Percentiles rank a stretch among this genome's conserved stretches.
Evolutionary conservation across 2,797 vertebrate species (phyloP).

Genomic region (Helostoma temminkii): DNA sequence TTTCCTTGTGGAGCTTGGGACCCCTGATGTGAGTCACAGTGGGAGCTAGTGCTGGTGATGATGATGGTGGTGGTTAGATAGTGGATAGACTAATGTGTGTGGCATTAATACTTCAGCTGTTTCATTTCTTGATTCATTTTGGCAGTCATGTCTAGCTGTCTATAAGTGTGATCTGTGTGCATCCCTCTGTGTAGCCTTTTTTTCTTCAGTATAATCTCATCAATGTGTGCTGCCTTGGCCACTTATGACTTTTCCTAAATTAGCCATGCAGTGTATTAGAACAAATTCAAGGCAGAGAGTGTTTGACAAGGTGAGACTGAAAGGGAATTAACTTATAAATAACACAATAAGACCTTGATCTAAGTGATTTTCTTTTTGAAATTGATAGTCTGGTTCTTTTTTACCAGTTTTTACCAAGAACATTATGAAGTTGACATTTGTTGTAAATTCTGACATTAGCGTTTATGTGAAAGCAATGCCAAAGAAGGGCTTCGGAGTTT

Average conservation of each 20-base stretch:
- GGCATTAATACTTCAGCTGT: neutral
- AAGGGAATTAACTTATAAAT: conserved; percentile 9
- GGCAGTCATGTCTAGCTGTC: neutral
- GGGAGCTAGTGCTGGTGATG: neutral
- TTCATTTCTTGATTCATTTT: neutral
- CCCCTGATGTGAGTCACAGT: neutral
- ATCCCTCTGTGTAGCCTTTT: neutral
- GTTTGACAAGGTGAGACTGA: conserved; percentile 2
- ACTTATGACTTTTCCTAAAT: conserved; percentile 13
- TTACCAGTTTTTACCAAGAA: too few relatives aligned
- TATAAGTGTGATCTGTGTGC: neutral
- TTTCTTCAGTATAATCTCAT: conserved; percentile 3
- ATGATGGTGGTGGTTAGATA: neutral
- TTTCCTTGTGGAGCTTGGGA: neutral
- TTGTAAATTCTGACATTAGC: too few relatives aligned
- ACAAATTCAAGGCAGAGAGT: conserved; percentile 10
- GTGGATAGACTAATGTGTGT: neutral
- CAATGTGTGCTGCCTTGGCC: neutral
- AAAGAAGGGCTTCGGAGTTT: too few relatives aligned
- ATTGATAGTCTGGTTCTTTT: too few relatives aligned
- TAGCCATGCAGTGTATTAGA: neutral
- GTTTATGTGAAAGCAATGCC: too few relatives aligned
- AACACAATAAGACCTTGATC: conserved; percentile 5
- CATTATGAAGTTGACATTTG: too few relatives aligned
- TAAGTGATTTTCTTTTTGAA: conserved; percentile 7